Conservation (phyloP, 1,140 invertebrate species). For the Oreohelix idahoensis region DNA sequence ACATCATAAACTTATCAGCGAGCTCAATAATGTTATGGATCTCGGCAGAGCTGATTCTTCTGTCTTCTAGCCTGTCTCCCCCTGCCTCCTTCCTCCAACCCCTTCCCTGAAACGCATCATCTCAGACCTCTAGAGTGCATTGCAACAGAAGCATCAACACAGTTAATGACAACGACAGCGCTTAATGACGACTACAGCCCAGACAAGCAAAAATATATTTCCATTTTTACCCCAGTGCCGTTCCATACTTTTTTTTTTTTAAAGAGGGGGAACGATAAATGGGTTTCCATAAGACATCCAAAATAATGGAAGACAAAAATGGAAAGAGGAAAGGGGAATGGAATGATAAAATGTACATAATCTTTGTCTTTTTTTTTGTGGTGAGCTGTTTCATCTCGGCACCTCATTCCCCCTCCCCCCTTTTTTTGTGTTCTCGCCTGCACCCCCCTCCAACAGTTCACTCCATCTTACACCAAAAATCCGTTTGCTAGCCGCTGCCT, state of each 20-base stretch:
- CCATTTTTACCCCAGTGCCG: neutral
- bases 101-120: neutral
- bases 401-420: neutral
- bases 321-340: neutral
- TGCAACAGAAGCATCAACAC: constrained; percentile 13
- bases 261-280: neutral
- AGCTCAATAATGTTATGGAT: constrained; percentile 5
- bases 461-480: neutral
- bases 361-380: neutral
- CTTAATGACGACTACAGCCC: neutral
- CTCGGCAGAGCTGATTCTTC: neutral
- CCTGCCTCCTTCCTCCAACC: neutral
- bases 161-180: constrained; percentile 1
- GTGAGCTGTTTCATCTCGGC: neutral
- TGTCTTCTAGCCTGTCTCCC: neutral
- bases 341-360: constrained; percentile 18
- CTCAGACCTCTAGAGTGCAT: neutral
- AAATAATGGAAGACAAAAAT: constrained; percentile 5
- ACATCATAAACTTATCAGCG: constrained; percentile 31
- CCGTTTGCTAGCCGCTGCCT: neutral
- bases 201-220: neutral
- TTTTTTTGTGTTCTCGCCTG: too few relatives aligned
- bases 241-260: neutral
- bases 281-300: constrained; percentile 10
- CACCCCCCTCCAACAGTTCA: neutral